Conservation (phyloP, 2,113 vertebrate species). For the Hemichromis elongatus region DNA sequence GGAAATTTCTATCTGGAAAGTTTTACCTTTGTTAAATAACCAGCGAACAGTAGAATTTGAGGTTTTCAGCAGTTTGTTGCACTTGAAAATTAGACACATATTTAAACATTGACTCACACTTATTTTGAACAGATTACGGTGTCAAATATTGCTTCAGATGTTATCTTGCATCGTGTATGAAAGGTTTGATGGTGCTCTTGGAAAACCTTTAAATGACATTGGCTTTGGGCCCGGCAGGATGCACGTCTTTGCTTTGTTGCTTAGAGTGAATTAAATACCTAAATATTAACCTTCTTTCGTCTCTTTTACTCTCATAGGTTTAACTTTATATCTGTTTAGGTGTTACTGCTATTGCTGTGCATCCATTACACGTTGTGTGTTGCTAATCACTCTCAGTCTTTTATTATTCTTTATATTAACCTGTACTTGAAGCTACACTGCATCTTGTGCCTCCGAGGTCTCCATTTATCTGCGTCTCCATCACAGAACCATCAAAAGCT, state of each 20-base stretch:
- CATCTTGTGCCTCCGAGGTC: background rate
- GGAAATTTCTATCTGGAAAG: background rate
- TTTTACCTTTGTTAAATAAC: too few relatives aligned
- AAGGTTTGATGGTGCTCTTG: background rate
- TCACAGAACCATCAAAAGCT: background rate
- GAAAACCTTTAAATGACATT: background rate
- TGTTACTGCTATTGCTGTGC: background rate
- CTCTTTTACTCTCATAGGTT: background rate
- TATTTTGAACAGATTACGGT: background rate
- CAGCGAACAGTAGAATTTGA: background rate
- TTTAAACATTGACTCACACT: background rate
- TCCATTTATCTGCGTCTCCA: background rate
- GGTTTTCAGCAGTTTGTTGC: background rate
- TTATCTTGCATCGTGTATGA: background rate
- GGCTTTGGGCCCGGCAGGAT: background rate
- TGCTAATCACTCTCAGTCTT: background rate
- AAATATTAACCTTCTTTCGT: background rate
- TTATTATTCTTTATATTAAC: background rate
- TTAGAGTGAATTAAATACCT: background rate
- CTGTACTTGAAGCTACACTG: background rate
- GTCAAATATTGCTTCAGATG: background rate
- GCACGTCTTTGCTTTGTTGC: background rate
- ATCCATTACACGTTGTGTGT: background rate
- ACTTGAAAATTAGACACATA: background rate
- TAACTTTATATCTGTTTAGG: background rate